phyloP scores from a whole-genome alignment of 2,888 invertebrate species.

The Gisinianus flammeolus region DNA sequence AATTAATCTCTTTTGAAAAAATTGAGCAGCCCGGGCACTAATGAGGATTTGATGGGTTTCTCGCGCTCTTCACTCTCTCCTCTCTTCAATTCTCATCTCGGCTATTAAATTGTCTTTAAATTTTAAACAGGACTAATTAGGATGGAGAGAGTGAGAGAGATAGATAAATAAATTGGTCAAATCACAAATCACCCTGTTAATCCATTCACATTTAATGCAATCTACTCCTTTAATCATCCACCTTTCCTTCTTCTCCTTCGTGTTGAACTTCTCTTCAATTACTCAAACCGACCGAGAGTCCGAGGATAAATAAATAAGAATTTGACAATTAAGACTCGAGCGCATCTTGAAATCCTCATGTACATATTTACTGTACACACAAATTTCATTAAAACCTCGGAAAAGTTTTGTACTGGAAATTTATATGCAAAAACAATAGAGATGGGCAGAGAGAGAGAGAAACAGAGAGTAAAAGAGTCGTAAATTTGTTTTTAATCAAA shows the following conservation, averaged over 20 bases:
- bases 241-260: too few species aligned
- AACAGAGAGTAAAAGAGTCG: too few species aligned
- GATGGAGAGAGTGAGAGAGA: too few species aligned
- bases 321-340: too few species aligned
- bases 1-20: not conserved
- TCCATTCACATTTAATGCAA: not conserved
- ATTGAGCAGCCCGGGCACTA: not conserved
- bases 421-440: too few species aligned
- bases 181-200: slow-evolving; percentile 10
- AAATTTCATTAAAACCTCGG: too few species aligned
- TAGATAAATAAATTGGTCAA: not conserved
- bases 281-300: too few species aligned
- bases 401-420: too few species aligned
- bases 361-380: too few species aligned
- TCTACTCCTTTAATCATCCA: not conserved
- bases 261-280: not conserved
- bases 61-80: not conserved
- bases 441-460: too few species aligned
- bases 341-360: too few species aligned
- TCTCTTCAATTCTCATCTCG: not conserved
- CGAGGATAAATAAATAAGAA: too few species aligned
- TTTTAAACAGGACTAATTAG: not conserved
- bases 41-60: slow-evolving; percentile 27
- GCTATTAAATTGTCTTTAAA: slow-evolving; percentile 27
- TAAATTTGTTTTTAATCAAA: slow-evolving; percentile 4